These are phyloP conservation scores for Phrixothrix hirtus DNA, from an alignment of 2,888 invertebrate species.

Conservation along the genomic window DNA sequence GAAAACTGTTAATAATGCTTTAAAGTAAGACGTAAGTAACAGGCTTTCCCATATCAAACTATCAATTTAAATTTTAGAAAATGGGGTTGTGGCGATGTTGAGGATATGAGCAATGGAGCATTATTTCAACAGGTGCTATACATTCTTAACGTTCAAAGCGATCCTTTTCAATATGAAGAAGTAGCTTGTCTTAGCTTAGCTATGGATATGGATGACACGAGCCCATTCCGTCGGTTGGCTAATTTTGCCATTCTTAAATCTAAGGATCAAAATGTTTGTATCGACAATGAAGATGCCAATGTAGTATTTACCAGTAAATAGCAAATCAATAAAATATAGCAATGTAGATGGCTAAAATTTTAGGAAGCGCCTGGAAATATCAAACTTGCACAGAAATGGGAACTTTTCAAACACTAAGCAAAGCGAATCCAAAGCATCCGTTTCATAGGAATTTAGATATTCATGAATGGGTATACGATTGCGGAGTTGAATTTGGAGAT, in stretches of 20 bases:
- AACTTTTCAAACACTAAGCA: background rate
- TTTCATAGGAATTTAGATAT: background rate
- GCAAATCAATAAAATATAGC: no score
- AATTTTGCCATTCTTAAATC: constrained; percentile 14
- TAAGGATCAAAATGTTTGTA: no score
- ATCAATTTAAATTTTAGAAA: constrained; percentile 5
- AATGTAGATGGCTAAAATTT: no score
- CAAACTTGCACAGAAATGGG: constrained; percentile 5
- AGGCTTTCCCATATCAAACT: no score
- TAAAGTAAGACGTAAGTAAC: constrained; percentile 9
- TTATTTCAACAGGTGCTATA: constrained; percentile 4
- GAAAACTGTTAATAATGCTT: constrained; percentile 7
- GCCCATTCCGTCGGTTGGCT: constrained; percentile 11
- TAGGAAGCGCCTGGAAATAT: constrained; percentile 3
- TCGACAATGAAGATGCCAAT: no score
- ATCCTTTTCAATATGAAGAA: constrained; percentile 14
- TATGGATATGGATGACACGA: constrained; percentile 9
- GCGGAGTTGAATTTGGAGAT: background rate
- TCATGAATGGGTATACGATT: constrained; percentile 2
- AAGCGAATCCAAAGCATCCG: background rate
- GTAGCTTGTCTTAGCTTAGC: constrained; percentile 11
- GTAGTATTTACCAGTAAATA: no score
- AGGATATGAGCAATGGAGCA: constrained; percentile 7
- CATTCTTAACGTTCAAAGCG: constrained; percentile 14
- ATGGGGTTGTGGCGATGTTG: constrained; percentile 11